Percentiles rank a stretch among this genome's conserved stretches.
Conservation (phyloP, 1,140 invertebrate species). For the Lithobius niger region DNA sequence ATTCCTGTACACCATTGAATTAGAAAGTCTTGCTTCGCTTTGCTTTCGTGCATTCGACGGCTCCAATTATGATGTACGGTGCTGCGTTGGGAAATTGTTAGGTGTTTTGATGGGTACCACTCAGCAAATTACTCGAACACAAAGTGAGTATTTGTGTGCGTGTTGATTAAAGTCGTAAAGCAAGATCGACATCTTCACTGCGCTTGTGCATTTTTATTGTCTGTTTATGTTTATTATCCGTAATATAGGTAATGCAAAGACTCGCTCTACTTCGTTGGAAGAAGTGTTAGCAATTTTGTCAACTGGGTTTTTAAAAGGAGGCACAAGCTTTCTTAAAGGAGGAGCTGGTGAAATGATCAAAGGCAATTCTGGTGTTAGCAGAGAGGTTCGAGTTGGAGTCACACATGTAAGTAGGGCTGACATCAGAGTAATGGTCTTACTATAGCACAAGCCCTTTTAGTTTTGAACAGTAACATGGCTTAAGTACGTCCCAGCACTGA, state of each 20-base stretch:
- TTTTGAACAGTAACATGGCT: not conserved
- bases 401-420: constrained; percentile 76
- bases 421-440: too few relatives aligned
- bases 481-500: too few relatives aligned
- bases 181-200: constrained; percentile 37
- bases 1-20: constrained; percentile 75
- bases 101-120: constrained; percentile 75
- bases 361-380: constrained; percentile 75
- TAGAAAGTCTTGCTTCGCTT: constrained; percentile 74
- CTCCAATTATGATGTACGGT: constrained; percentile 87
- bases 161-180: not conserved
- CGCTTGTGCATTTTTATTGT: too few relatives aligned
- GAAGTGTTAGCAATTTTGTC: constrained; percentile 83
- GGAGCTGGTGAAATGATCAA: constrained; percentile 86
- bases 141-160: too few relatives aligned
- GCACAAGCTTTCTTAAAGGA: constrained; percentile 87
- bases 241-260: too few relatives aligned
- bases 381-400: constrained; percentile 90
- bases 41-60: constrained; percentile 86
- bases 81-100: constrained; percentile 77
- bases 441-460: too few relatives aligned
- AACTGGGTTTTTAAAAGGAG: constrained; percentile 87
- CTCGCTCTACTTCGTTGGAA: constrained; percentile 61
- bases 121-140: constrained; percentile 35
- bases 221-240: too few relatives aligned